Conservation (phyloP, 2,797 vertebrate species). For the Ptychobarbus kaznakovi region DNA sequence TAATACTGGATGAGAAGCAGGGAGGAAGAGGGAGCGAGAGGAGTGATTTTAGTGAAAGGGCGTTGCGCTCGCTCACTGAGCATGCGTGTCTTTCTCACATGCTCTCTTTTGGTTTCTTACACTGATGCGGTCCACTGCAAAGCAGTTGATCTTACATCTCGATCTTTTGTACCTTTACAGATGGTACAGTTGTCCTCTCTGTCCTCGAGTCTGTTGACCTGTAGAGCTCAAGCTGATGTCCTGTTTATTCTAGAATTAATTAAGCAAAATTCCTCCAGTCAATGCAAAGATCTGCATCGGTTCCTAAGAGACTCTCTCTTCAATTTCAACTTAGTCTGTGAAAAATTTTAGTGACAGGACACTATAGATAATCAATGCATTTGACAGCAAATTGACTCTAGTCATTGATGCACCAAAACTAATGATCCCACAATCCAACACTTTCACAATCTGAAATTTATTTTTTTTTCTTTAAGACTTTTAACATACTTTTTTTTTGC, state of each 20-base stretch:
- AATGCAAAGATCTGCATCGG: constrained; percentile 22
- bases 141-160: neutral
- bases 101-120: neutral
- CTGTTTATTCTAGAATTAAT: constrained; percentile 47
- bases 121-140: neutral
- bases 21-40: constrained; percentile 25
- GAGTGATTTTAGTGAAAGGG: constrained; percentile 29
- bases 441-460: constrained; percentile 16
- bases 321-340: constrained; percentile 65
- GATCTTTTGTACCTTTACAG: constrained; percentile 2
- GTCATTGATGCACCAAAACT: constrained; percentile 46
- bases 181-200: neutral
- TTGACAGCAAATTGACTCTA: constrained; percentile 69
- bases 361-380: constrained; percentile 67
- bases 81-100: constrained; percentile 45
- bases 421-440: constrained; percentile 39
- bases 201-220: constrained; percentile 30
- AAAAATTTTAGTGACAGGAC: constrained; percentile 65
- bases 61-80: constrained; percentile 42
- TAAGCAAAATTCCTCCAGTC: constrained; percentile 58
- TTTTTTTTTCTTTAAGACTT: neutral
- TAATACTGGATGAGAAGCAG: constrained; percentile 83
- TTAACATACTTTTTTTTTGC: neutral
- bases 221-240: constrained; percentile 33
- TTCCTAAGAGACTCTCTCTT: constrained; percentile 64